Evolutionary conservation across 2,113 vertebrate genomes (phyloP).

Genomic region (Arizona elegans): DNA sequence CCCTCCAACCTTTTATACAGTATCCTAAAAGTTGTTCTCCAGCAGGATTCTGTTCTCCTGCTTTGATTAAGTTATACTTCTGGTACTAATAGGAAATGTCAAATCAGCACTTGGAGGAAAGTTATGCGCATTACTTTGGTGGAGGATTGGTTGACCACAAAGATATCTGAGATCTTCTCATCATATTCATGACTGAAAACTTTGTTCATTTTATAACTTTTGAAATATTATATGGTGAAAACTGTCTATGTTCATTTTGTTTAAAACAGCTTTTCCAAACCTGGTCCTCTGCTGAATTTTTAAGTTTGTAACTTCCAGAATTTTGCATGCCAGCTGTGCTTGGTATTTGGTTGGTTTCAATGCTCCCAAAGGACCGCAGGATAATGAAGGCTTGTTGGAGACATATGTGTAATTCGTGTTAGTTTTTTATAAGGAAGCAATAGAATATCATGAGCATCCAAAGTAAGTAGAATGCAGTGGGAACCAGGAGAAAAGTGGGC

Average conservation of each 20-base stretch:
- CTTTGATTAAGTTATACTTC: slow-evolving; percentile 45
- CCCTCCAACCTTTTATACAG: background rate
- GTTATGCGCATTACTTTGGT: slow-evolving; percentile 48
- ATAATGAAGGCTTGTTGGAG: background rate
- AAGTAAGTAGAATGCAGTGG: background rate
- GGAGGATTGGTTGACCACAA: slow-evolving; percentile 58
- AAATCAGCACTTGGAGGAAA: slow-evolving; percentile 60
- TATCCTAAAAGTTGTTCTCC: background rate
- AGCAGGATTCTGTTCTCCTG: slow-evolving; percentile 1
- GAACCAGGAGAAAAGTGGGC: background rate
- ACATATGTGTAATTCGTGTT: background rate
- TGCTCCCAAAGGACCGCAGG: background rate
- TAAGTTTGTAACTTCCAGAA: background rate
- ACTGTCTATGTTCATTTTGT: slow-evolving; percentile 67
- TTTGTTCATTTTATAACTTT: slow-evolving; percentile 69
- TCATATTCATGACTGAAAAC: slow-evolving; percentile 67
- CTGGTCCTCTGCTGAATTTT: background rate
- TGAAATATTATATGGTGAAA: slow-evolving; percentile 59
- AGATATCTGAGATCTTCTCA: slow-evolving; percentile 61
- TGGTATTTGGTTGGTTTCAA: background rate
- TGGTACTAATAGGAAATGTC: slow-evolving; percentile 44
- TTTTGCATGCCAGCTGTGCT: background rate
- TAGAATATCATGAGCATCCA: background rate
- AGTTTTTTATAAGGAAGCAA: background rate
- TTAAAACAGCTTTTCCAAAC: slow-evolving; percentile 1